Percentiles rank a stretch among this genome's conserved stretches.
Evolutionary conservation across 2,113 vertebrate genomes (phyloP).

Genomic region (Tyto alba): DNA sequence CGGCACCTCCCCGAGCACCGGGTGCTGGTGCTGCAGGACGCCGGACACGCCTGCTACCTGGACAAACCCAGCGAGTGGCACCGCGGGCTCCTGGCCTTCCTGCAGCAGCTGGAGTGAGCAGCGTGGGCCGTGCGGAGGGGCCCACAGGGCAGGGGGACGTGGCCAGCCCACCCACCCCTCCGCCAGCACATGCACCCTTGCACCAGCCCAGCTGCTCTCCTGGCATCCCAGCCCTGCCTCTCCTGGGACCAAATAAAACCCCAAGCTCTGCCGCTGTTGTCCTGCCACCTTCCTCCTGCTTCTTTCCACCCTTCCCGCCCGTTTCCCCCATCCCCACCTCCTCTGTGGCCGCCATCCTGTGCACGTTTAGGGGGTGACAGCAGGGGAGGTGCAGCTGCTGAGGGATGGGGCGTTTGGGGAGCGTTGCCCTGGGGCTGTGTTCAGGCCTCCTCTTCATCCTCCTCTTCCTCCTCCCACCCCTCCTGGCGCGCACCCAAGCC

Average conservation of each 20-base stretch:
- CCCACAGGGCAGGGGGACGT: neutral
- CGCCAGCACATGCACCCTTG: neutral
- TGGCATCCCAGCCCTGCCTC: neutral
- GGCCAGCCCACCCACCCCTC: neutral
- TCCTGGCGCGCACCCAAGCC: neutral
- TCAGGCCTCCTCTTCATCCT: neutral
- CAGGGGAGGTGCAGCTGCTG: neutral
- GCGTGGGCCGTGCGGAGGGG: fast-evolving
- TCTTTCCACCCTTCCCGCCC: neutral
- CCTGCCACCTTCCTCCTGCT: neutral
- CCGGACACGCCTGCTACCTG: slow-evolving; percentile 93
- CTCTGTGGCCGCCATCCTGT: fast-evolving
- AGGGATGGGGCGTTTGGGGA: neutral
- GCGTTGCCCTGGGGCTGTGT: neutral
- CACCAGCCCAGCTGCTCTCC: neutral
- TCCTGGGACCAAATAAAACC: slow-evolving; percentile 35
- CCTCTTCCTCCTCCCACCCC: neutral
- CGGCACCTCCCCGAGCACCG: slow-evolving; percentile 83
- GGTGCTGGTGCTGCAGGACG: slow-evolving; percentile 85
- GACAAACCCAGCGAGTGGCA: slow-evolving; percentile 91
- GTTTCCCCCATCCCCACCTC: neutral
- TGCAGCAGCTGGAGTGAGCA: slow-evolving; percentile 71
- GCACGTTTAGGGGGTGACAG: neutral
- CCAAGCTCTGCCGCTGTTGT: neutral
- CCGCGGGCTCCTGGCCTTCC: slow-evolving; percentile 79